Percentiles rank a stretch among this genome's conserved stretches.
phyloP scores from a whole-genome alignment of 2,888 invertebrate genomes.

The Cephus sareptanus region DNA sequence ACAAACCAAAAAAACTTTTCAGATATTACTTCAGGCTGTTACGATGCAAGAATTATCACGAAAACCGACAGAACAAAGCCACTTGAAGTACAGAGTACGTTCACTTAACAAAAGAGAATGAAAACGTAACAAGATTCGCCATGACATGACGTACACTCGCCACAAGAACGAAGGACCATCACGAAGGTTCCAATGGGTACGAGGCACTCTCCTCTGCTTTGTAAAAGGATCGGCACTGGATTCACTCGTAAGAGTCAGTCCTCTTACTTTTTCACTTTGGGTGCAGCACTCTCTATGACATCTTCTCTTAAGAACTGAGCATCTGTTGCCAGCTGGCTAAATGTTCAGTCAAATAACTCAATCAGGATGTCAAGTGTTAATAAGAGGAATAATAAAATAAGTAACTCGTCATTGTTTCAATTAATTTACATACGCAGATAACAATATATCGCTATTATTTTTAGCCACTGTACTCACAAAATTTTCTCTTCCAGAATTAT shows the following conservation, averaged over 20 bases:
- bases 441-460: not conserved
- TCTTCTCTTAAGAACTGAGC: not conserved
- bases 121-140: not conserved
- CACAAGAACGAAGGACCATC: not conserved
- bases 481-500: not conserved
- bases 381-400: not conserved
- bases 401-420: not conserved
- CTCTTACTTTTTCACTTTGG: not conserved
- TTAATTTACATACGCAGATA: not conserved
- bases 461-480: not conserved
- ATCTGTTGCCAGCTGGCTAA: not conserved
- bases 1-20: not conserved
- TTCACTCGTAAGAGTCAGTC: not conserved
- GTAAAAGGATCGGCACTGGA: not conserved
- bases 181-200: not conserved
- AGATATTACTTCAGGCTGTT: not conserved
- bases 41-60: not conserved
- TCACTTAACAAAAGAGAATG: not conserved
- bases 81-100: not conserved
- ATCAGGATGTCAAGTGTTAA: not conserved
- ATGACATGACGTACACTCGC: not conserved
- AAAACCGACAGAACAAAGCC: not conserved
- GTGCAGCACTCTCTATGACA: not conserved
- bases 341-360: not conserved
- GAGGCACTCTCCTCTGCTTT: not conserved